Conservation (phyloP, 2,888 invertebrate species). For the Eupelmus urozonus region DNA sequence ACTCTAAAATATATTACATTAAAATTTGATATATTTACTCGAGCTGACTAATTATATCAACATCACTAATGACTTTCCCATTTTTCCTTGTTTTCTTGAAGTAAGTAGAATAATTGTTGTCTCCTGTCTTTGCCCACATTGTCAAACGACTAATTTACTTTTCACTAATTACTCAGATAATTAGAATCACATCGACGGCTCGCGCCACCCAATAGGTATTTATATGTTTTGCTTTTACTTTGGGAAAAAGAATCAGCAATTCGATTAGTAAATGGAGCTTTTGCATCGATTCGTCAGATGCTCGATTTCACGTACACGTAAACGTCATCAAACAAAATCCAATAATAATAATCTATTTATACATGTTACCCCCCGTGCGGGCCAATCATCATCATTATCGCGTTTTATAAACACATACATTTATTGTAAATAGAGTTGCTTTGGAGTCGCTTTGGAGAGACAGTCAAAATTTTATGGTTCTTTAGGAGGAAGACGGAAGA, state of each 20-base stretch:
- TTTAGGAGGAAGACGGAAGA: slow-evolving; percentile 40
- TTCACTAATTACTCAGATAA: slow-evolving; percentile 19
- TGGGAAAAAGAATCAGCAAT: slow-evolving; percentile 47
- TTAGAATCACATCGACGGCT: slow-evolving; percentile 26
- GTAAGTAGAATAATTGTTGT: slow-evolving; percentile 14
- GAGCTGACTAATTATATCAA: slow-evolving; percentile 35
- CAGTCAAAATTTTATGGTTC: slow-evolving; percentile 34
- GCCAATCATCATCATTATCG: slow-evolving; percentile 32
- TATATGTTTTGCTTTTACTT: background rate
- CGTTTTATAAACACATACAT: slow-evolving; percentile 45
- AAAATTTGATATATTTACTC: slow-evolving; percentile 21
- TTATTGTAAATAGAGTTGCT: slow-evolving; percentile 30
- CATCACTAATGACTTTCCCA: slow-evolving; percentile 52
- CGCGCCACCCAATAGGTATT: background rate
- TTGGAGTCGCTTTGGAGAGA: background rate
- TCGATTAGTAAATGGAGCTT: slow-evolving; percentile 58
- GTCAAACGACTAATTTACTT: slow-evolving; percentile 33
- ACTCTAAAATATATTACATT: slow-evolving; percentile 54
- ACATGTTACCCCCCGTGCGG: slow-evolving; percentile 16
- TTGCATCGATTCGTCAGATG: slow-evolving; percentile 37
- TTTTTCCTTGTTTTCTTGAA: slow-evolving; percentile 13
- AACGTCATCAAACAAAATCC: slow-evolving; percentile 15
- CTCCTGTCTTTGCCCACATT: background rate
- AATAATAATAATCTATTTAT: too few species aligned
- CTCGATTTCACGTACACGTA: background rate